These are phyloP conservation scores for Eupithecia centaureata DNA, from an alignment of 2,888 invertebrate species.

Conservation along the genomic window DNA sequence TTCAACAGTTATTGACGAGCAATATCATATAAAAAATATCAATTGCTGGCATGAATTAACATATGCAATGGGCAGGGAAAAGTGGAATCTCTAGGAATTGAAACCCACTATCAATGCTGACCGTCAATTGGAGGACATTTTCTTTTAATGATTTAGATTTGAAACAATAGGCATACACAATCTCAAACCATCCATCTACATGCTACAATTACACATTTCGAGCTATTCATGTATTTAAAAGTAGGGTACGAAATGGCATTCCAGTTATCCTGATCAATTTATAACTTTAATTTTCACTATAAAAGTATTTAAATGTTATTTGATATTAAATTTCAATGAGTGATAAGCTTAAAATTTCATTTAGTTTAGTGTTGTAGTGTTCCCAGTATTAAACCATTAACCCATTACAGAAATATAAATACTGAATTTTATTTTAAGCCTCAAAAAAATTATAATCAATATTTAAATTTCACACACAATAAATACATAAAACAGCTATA, in stretches of 20 bases:
- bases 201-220: constrained; percentile 47
- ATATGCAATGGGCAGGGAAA: background rate
- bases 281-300: background rate
- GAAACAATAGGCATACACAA: constrained; percentile 46
- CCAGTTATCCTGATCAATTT: constrained; percentile 24
- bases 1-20: background rate
- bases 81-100: background rate
- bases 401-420: constrained; percentile 19
- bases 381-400: constrained; percentile 26
- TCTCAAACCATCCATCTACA: constrained; percentile 44
- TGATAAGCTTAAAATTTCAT: constrained; percentile 20
- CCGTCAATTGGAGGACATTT: background rate
- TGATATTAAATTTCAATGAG: constrained; percentile 18
- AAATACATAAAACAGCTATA: constrained; percentile 35
- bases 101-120: background rate
- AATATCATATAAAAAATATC: background rate
- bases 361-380: constrained; percentile 26
- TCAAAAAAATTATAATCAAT: background rate
- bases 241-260: constrained; percentile 38
- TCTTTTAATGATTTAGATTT: background rate
- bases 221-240: constrained; percentile 36
- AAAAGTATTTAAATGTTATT: background rate
- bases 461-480: constrained; percentile 26
- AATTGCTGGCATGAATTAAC: background rate
- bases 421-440: background rate